A percentile compares a stretch with the other conserved stretches of the same genome.
Evolutionary conservation across 2,113 vertebrate species (phyloP).

Genomic region (Pelobates fuscus): DNA sequence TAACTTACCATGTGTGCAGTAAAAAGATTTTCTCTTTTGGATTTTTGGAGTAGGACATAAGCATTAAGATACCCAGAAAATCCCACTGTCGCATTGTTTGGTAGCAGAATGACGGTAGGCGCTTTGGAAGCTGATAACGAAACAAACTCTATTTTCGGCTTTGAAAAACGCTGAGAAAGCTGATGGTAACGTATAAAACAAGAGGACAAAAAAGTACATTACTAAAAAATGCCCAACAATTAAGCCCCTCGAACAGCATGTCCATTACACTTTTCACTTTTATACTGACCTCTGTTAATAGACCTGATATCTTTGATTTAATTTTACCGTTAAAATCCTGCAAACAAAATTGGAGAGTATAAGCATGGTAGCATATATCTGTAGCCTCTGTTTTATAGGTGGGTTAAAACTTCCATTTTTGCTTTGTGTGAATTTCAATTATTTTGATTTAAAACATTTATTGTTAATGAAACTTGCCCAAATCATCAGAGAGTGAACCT

Average conservation of each 20-base stretch:
- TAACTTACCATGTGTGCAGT: constrained; percentile 13
- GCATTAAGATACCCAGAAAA: not conserved
- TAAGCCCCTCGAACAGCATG: too few relatives aligned
- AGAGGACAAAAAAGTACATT: not conserved
- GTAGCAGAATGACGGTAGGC: not conserved
- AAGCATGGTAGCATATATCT: not conserved
- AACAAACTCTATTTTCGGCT: not conserved
- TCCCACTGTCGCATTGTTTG: constrained; percentile 3
- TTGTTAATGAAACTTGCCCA: too few relatives aligned
- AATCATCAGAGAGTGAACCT: too few relatives aligned
- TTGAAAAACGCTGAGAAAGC: constrained; percentile 24
- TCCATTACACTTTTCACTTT: too few relatives aligned
- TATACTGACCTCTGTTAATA: not conserved
- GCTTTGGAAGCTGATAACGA: not conserved
- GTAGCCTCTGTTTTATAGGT: too few relatives aligned
- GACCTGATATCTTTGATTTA: not conserved
- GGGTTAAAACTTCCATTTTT: not conserved
- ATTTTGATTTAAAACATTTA: too few relatives aligned
- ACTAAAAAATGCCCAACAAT: too few relatives aligned
- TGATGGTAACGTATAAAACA: not conserved
- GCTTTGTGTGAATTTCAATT: too few relatives aligned
- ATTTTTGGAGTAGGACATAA: not conserved
- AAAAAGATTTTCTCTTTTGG: not conserved
- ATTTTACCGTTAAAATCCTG: not conserved
- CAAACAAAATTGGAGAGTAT: not conserved